Conservation (phyloP, 2,797 vertebrate species). For the Siniperca undulata region DNA sequence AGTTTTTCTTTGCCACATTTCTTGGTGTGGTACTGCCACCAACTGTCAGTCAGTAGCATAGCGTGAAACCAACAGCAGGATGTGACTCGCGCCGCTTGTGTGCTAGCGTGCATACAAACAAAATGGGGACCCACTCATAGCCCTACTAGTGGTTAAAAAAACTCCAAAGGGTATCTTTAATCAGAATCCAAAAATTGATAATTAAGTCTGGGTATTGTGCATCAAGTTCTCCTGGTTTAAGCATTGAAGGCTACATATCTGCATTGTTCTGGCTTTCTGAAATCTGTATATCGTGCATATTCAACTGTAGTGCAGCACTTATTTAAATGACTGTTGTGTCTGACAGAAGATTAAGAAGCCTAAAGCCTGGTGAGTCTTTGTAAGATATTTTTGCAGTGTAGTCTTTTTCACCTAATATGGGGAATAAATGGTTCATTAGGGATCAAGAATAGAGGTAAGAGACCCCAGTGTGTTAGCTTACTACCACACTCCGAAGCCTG, state of each 20-base stretch:
- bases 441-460: slow-evolving; percentile 30
- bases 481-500: slow-evolving; percentile 15
- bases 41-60: slow-evolving; percentile 10
- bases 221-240: background rate
- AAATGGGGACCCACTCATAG: background rate
- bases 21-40: background rate
- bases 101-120: slow-evolving; percentile 7
- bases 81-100: background rate
- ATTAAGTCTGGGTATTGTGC: background rate
- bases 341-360: slow-evolving; percentile 30
- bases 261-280: slow-evolving; percentile 19
- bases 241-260: slow-evolving; percentile 1
- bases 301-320: slow-evolving; percentile 4
- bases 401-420: slow-evolving; percentile 16
- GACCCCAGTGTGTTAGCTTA: slow-evolving; percentile 16
- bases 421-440: slow-evolving; percentile 47
- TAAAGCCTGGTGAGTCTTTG: slow-evolving; percentile 14
- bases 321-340: slow-evolving; percentile 24
- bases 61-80: background rate
- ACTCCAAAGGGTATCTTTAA: background rate
- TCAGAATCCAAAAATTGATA: background rate
- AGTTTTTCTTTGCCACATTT: slow-evolving; percentile 1
- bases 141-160: background rate
- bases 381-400: slow-evolving; percentile 21
- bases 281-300: slow-evolving; percentile 18